Evolutionary conservation across 2,113 vertebrate genomes (phyloP).

Genomic region (cattle (Bos taurus)): ARS-UCD2.0 NC_037342.1:68793001-68793500

Average conservation of each 20-base stretch:
- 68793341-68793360: too few relatives aligned
- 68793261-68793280: background rate
- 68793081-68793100: background rate
- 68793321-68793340: too few relatives aligned
- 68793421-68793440: too few relatives aligned
- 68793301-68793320: background rate
- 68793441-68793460: too few relatives aligned
- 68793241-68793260: background rate
- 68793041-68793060: background rate
- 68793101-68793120: background rate
- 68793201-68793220: background rate
- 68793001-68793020: background rate
- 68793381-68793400: too few relatives aligned
- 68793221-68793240: background rate
- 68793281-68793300: background rate
- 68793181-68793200: background rate
- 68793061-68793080: background rate
- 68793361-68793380: too few relatives aligned
- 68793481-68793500: too few relatives aligned
- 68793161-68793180: background rate
- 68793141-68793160: background rate
- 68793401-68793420: too few relatives aligned
- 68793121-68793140: background rate
- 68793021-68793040: background rate
- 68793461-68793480: too few relatives aligned